These are phyloP conservation scores for Sebastes miniatus DNA, from an alignment of 2,797 vertebrate species.

Conservation along the genomic window DNA sequence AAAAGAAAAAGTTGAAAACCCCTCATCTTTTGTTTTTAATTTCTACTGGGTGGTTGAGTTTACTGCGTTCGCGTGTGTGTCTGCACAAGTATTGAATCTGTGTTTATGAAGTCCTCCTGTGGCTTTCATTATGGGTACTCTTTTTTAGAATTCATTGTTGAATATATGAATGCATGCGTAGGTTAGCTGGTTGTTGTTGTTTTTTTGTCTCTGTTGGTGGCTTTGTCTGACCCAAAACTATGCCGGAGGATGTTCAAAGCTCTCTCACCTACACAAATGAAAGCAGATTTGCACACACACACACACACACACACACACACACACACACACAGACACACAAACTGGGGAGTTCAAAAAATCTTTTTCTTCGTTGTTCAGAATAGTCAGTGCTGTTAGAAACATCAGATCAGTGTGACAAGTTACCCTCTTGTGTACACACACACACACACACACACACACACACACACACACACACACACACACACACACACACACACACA, in stretches of 20 bases:
- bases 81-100: background rate
- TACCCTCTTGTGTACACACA: too few relatives aligned
- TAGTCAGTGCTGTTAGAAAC: too few relatives aligned
- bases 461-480: too few relatives aligned
- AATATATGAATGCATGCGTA: background rate
- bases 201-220: slow-evolving; percentile 15
- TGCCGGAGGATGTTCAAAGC: slow-evolving; percentile 41
- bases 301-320: background rate
- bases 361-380: too few relatives aligned
- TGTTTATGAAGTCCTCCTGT: background rate
- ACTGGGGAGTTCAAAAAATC: too few relatives aligned
- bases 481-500: too few relatives aligned
- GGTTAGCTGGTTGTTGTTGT: background rate
- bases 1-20: background rate
- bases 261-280: slow-evolving; percentile 13
- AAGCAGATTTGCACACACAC: background rate
- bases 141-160: background rate
- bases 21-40: background rate
- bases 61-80: background rate
- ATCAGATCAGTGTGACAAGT: too few relatives aligned
- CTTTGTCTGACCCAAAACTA: slow-evolving; percentile 46
- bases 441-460: too few relatives aligned
- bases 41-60: background rate
- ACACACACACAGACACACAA: background rate
- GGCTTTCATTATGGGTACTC: background rate